Percentiles rank a stretch among this genome's conserved stretches.
Conservation (phyloP, 2,797 vertebrate genomes). For the Amniataba percoides region DNA sequence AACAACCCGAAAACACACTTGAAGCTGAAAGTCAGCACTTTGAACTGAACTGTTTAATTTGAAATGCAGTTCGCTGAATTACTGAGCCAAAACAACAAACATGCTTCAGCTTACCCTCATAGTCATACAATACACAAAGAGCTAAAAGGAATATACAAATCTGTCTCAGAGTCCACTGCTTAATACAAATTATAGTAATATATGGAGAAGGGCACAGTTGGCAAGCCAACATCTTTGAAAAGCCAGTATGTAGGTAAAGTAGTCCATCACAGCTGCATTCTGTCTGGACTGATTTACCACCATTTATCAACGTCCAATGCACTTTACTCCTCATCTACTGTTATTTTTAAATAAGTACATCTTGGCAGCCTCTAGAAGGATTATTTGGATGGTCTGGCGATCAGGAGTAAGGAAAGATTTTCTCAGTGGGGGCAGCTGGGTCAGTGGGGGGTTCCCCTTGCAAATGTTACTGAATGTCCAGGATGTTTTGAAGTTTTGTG, state of each 20-base stretch:
- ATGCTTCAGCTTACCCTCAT: not conserved
- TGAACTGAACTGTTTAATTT: conserved; percentile 13
- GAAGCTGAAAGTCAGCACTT: conserved; percentile 32
- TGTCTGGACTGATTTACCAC: not conserved
- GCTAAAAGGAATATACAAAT: not conserved
- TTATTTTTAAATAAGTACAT: not conserved
- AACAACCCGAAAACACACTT: conserved; percentile 21
- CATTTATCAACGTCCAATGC: not conserved
- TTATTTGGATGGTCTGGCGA: not conserved
- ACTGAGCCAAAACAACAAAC: conserved; percentile 3
- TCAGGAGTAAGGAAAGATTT: not conserved
- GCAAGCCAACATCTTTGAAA: not conserved
- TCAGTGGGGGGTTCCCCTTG: not conserved
- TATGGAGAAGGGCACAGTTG: not conserved
- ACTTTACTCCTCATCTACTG: not conserved
- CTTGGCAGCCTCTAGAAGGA: not conserved
- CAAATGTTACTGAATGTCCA: not conserved
- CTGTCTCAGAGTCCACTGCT: not conserved
- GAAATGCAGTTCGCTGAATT: conserved; percentile 6
- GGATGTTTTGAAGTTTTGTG: conserved; percentile 7
- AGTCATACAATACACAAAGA: not conserved
- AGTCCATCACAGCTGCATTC: not conserved
- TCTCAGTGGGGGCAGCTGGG: not conserved
- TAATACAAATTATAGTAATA: not conserved
- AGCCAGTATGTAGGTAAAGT: not conserved